These are phyloP conservation scores for Gadopsis bispinosus DNA, from an alignment of 2,797 vertebrate genomes.

Conservation along the genomic window DNA sequence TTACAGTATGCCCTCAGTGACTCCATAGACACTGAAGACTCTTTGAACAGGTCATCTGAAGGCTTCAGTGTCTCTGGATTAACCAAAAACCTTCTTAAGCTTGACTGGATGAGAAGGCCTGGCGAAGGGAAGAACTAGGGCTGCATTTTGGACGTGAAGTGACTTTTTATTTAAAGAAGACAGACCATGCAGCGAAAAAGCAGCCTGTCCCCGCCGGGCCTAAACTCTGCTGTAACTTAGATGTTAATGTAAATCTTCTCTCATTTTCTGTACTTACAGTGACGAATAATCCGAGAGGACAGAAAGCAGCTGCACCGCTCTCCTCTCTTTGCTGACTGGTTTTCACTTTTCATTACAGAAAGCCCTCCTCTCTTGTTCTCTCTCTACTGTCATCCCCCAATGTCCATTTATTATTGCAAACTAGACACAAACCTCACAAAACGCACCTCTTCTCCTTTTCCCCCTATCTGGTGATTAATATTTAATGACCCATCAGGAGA, in stretches of 20 bases:
- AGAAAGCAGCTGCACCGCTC: slow-evolving; percentile 2
- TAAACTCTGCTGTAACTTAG: slow-evolving; percentile 12
- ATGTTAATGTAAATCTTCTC: slow-evolving; percentile 13
- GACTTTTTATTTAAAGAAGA: neutral
- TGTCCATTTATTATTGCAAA: slow-evolving; percentile 48
- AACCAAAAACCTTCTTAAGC: slow-evolving; percentile 9
- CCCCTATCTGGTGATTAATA: slow-evolving; percentile 60
- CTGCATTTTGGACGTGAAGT: neutral
- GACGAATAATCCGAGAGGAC: neutral
- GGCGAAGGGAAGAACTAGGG: neutral
- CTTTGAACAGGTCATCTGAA: slow-evolving; percentile 16
- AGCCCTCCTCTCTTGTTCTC: slow-evolving; percentile 18
- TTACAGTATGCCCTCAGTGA: neutral
- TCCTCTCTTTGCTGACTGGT: slow-evolving; percentile 6
- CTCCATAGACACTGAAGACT: neutral
- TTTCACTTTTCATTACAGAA: slow-evolving; percentile 30
- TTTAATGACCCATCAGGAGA: slow-evolving; percentile 71
- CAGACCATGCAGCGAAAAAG: neutral
- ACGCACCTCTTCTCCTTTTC: slow-evolving; percentile 15
- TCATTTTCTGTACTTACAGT: neutral
- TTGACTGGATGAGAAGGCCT: slow-evolving; percentile 2
- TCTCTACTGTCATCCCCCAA: slow-evolving; percentile 11
- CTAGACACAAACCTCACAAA: slow-evolving; percentile 37
- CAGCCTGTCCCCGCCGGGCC: neutral
- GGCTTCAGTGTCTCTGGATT: slow-evolving; percentile 27